Evolutionary conservation across 2,888 invertebrate genomes (phyloP).

Genomic region (Bursaphelenchus okinawaensis): DNA sequence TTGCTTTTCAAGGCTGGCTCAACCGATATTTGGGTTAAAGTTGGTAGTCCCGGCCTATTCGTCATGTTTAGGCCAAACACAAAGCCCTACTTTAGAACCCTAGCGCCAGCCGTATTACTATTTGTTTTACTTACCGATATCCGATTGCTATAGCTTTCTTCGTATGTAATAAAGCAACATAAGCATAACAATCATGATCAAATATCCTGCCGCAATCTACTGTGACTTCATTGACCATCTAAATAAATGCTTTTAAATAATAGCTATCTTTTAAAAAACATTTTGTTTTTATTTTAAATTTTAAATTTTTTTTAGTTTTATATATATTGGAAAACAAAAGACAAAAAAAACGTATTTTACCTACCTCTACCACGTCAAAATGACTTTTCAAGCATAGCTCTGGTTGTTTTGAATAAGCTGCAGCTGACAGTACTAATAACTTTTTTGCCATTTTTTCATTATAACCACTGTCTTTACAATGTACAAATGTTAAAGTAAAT

Average conservation of each 20-base stretch:
- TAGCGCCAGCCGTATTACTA: too few relatives aligned
- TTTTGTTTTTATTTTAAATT: too few relatives aligned
- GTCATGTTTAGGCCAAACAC: too few relatives aligned
- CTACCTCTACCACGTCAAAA: neutral
- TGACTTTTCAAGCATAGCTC: neutral
- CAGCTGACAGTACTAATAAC: neutral
- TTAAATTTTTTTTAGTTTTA: too few relatives aligned
- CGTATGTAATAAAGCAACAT: neutral
- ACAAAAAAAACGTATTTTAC: neutral
- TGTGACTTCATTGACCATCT: slow-evolving; percentile 2
- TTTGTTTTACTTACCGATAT: slow-evolving; percentile 9
- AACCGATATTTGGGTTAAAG: too few relatives aligned
- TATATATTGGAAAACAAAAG: too few relatives aligned
- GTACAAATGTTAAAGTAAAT: too few relatives aligned
- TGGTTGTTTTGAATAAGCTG: neutral
- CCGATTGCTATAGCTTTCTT: slow-evolving; percentile 1
- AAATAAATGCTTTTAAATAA: neutral
- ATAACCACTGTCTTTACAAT: neutral
- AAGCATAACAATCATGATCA: slow-evolving; percentile 1
- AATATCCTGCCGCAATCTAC: neutral
- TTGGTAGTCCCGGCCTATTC: too few relatives aligned
- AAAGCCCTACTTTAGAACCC: too few relatives aligned
- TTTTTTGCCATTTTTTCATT: neutral
- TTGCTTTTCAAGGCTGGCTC: too few relatives aligned
- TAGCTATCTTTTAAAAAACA: too few relatives aligned